A percentile compares a stretch with the other conserved stretches of the same genome.
These are phyloP conservation scores for Sardinella longiceps DNA, from an alignment of 2,797 vertebrate species.

Conservation along the genomic window DNA sequence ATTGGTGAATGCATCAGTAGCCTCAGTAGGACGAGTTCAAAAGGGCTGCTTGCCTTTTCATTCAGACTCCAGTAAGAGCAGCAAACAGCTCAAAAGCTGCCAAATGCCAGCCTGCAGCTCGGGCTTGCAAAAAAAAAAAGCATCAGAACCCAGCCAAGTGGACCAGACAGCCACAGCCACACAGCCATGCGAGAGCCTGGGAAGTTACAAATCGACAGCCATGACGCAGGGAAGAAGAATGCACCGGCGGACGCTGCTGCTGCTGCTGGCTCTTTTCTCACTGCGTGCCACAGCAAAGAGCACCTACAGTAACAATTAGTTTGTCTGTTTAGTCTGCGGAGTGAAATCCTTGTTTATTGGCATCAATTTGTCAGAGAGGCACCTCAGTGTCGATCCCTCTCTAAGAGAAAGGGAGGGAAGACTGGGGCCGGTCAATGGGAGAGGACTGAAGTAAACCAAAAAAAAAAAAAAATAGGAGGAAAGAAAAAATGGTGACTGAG, in stretches of 20 bases:
- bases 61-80: slow-evolving; percentile 45
- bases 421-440: slow-evolving; percentile 54
- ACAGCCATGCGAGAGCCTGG: slow-evolving; percentile 40
- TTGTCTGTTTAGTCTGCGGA: slow-evolving; percentile 77
- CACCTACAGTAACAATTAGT: slow-evolving; percentile 79
- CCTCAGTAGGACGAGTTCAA: slow-evolving; percentile 45
- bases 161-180: slow-evolving; percentile 48
- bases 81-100: slow-evolving; percentile 52
- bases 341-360: slow-evolving; percentile 78
- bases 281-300: slow-evolving; percentile 67
- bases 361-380: slow-evolving; percentile 69
- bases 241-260: slow-evolving; percentile 66
- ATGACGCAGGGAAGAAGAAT: slow-evolving; percentile 64
- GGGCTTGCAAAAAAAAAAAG: slow-evolving; percentile 44
- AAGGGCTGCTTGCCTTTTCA: slow-evolving; percentile 59
- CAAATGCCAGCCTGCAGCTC: slow-evolving; percentile 55
- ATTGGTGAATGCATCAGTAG: slow-evolving; percentile 53
- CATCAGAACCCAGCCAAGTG: slow-evolving; percentile 49
- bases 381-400: slow-evolving; percentile 64
- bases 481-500: slow-evolving; percentile 38
- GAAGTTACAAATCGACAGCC: slow-evolving; percentile 50
- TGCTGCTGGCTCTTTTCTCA: slow-evolving; percentile 57
- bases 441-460: slow-evolving; percentile 37
- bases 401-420: slow-evolving; percentile 33
- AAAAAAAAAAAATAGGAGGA: slow-evolving; percentile 42